Evolutionary conservation across 1,140 invertebrate species (phyloP).

Genomic region (Hylyphantes graminicola): DNA sequence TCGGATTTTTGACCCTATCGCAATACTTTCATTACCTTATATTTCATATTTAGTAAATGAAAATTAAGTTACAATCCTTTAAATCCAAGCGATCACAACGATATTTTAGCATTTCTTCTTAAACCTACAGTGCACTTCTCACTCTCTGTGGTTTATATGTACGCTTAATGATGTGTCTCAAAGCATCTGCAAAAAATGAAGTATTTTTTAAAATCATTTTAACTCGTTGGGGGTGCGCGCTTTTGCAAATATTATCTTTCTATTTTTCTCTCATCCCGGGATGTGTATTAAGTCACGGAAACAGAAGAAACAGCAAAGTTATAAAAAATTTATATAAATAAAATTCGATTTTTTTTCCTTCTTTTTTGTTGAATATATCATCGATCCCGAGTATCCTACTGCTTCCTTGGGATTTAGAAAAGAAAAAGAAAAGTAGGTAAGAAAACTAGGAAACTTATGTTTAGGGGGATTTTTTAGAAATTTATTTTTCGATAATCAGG

Average conservation of each 20-base stretch:
- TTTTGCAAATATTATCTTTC: neutral
- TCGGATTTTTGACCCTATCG: too few relatives aligned
- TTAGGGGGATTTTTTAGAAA: constrained; percentile 1
- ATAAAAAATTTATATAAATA: constrained; percentile 50
- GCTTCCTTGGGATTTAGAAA: neutral
- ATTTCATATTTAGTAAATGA: too few relatives aligned
- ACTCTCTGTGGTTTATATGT: too few relatives aligned
- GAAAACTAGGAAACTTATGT: constrained; percentile 26
- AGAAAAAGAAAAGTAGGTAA: constrained; percentile 15
- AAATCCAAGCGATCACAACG: too few relatives aligned
- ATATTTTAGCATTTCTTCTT: too few relatives aligned
- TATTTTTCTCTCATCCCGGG: constrained; percentile 6
- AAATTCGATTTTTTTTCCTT: constrained; percentile 15
- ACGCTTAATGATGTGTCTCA: too few relatives aligned
- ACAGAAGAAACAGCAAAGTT: neutral
- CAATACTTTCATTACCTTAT: too few relatives aligned
- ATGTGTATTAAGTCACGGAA: constrained; percentile 44
- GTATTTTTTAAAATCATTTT: neutral
- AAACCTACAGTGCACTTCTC: too few relatives aligned
- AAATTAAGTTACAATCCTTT: too few relatives aligned
- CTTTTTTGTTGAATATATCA: constrained; percentile 13
- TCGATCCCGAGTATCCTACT: constrained; percentile 8
- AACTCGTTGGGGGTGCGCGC: too few relatives aligned
- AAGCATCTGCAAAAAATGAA: neutral
- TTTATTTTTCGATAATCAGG: constrained; percentile 38